These are phyloP conservation scores for Clarias fuscus DNA, from an alignment of 2,797 vertebrate genomes.

Conservation along the genomic window DNA sequence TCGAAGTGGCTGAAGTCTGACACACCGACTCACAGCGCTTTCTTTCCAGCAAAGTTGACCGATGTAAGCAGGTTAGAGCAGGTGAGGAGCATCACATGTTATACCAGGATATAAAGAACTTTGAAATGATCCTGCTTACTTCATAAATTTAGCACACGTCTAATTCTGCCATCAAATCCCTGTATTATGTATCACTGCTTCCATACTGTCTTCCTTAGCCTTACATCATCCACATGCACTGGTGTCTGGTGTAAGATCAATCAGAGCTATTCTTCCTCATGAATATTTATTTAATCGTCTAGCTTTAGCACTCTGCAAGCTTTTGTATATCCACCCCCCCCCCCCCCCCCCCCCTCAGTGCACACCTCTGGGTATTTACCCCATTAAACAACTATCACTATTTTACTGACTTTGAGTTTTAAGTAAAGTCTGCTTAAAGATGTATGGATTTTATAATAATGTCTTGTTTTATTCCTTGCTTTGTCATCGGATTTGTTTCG, in stretches of 20 bases:
- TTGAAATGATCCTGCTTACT: conserved; percentile 29
- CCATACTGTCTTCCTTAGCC: conserved; percentile 54
- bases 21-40: conserved; percentile 46
- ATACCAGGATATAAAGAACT: conserved; percentile 5
- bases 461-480: conserved; percentile 62
- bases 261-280: conserved; percentile 49
- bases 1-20: conserved; percentile 41
- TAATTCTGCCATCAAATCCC: conserved; percentile 12
- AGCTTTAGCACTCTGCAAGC: conserved; percentile 39
- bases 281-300: conserved; percentile 40
- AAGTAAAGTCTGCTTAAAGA: conserved; percentile 59
- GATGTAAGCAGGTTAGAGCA: neutral
- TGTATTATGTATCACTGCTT: conserved; percentile 27
- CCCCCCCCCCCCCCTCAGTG: neutral
- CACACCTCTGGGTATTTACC: conserved; percentile 20
- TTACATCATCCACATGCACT: conserved; percentile 34
- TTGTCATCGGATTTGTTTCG: conserved; percentile 70
- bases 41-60: neutral
- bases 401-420: conserved; percentile 37
- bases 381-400: neutral
- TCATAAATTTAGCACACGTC: conserved; percentile 17
- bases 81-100: conserved; percentile 38
- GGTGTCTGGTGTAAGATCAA: conserved; percentile 50
- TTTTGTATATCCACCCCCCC: conserved; percentile 19
- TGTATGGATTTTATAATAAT: conserved; percentile 55